phyloP scores from a whole-genome alignment of 2,113 vertebrate genomes.

The Nibea coibor region DNA sequence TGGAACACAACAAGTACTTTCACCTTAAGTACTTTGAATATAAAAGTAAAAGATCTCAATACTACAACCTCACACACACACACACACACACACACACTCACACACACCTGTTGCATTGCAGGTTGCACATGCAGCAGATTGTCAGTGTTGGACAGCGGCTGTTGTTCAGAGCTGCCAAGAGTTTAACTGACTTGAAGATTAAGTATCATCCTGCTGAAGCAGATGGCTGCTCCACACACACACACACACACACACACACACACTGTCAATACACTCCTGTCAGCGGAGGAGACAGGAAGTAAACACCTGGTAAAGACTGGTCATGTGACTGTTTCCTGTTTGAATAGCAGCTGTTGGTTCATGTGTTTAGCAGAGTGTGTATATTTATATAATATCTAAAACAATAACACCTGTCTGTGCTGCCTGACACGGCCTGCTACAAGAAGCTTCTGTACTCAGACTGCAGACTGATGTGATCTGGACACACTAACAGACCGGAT shows the following conservation, averaged over 20 bases:
- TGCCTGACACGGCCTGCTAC: not conserved
- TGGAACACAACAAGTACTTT: too few species aligned
- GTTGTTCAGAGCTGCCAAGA: conserved; percentile 20
- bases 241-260: conserved; percentile 22
- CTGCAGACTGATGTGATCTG: too few species aligned
- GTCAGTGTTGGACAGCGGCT: conserved; percentile 5
- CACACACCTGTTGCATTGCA: conserved; percentile 25
- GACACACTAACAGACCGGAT: too few species aligned
- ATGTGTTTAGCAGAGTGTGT: not conserved
- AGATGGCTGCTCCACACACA: conserved; percentile 35
- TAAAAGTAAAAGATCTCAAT: too few species aligned
- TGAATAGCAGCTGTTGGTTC: too few species aligned
- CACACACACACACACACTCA: conserved; percentile 25
- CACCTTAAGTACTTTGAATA: too few species aligned
- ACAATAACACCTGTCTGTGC: too few species aligned
- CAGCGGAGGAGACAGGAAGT: not conserved
- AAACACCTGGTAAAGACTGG: not conserved
- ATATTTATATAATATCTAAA: not conserved
- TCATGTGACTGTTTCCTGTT: not conserved
- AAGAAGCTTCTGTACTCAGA: not conserved
- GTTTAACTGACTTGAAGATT: conserved; percentile 38
- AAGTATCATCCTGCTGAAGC: conserved; percentile 32
- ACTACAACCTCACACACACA: not conserved
- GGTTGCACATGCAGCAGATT: conserved; percentile 2
- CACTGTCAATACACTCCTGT: not conserved